Evolutionary conservation across 2,888 invertebrate species (phyloP), one percentile per base, ranked within the genome.

Genomic region (Endotricha flammealis): DNA sequence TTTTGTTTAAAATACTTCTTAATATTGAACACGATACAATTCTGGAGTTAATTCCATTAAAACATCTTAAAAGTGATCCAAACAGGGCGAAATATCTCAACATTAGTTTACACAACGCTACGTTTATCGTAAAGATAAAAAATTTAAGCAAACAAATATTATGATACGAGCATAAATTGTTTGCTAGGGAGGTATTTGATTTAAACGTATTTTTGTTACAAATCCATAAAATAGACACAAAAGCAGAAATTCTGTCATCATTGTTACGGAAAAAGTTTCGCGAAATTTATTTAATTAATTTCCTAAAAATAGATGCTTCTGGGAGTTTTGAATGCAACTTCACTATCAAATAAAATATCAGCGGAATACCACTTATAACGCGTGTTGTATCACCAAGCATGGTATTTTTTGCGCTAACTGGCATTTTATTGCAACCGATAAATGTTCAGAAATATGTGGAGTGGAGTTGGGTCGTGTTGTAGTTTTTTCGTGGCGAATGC

Each of bases 401-500:
- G 6, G 16, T 20, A 6, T 20, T n/a, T 20, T 4, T 20, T 8
- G 20, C 7, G 6, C 7, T 7, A 20, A 20, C 6, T 2, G 20
- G 20, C 20, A 20, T 20, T 20, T 20, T 20, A 20, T 20, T 7
- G n/a, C 20, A 11, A 8, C 12, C 27, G 7, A 27, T 22, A 12
- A 34, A 22, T 20, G 12, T 27, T 33, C 33, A 36, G 32, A 29
- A 35, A 37, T 41, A 38, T 38, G 11, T 25, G 10, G 11, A 25
- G 25, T 41, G 28, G 32, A 46, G 41, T 41, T 39, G 39, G 52
- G 44, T 48, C 43, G 48, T 49, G 39, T 51, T 51, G 39, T 46
- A 30, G 43, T 56, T 55, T 58, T 58, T 64, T 60, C 48, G 32
- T 42, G 53, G 52, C 46, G 46, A 60, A 59, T 56, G 61, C 60